Conservation (phyloP, 2,113 vertebrate species). For the Ariopsis seemanni region DNA sequence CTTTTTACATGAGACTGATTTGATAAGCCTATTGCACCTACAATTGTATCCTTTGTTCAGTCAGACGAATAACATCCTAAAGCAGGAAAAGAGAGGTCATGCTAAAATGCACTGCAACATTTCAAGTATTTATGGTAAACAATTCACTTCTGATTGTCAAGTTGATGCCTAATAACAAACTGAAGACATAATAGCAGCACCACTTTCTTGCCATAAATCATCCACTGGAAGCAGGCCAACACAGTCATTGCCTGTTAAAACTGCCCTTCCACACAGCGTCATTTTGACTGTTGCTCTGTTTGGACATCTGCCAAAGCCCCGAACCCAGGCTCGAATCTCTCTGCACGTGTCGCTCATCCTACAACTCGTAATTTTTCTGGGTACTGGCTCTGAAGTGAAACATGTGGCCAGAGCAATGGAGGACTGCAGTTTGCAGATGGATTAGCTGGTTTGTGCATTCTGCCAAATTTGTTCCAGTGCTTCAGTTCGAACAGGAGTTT, state of each 20-base stretch:
- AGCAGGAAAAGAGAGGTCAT: not conserved
- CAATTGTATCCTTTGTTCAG: not conserved
- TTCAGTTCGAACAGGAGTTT: slow-evolving; percentile 53
- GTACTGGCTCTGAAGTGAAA: slow-evolving; percentile 15
- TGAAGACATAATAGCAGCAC: slow-evolving; percentile 23
- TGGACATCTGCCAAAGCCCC: slow-evolving; percentile 9
- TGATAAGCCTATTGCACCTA: too few species aligned
- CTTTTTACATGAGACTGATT: too few species aligned
- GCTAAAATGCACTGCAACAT: not conserved
- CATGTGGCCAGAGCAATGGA: slow-evolving; percentile 41
- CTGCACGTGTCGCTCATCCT: slow-evolving; percentile 14
- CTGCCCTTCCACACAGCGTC: slow-evolving; percentile 21
- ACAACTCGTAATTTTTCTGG: slow-evolving; percentile 16
- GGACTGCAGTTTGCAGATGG: slow-evolving; percentile 50
- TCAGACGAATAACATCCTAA: slow-evolving; percentile 17
- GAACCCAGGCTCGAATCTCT: not conserved
- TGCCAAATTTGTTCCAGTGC: slow-evolving; percentile 57
- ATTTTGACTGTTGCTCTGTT: slow-evolving; percentile 28
- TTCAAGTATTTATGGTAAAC: slow-evolving; percentile 4
- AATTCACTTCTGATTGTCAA: not conserved
- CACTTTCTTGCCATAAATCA: slow-evolving; percentile 37
- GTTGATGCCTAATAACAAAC: slow-evolving; percentile 25
- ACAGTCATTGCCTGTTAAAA: slow-evolving; percentile 36
- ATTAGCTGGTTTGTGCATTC: slow-evolving; percentile 55
- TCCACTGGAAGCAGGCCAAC: slow-evolving; percentile 20